These are phyloP conservation scores for Scaptomyza parva DNA, from an alignment of 2,888 invertebrate genomes.

Conservation along the genomic window DNA sequence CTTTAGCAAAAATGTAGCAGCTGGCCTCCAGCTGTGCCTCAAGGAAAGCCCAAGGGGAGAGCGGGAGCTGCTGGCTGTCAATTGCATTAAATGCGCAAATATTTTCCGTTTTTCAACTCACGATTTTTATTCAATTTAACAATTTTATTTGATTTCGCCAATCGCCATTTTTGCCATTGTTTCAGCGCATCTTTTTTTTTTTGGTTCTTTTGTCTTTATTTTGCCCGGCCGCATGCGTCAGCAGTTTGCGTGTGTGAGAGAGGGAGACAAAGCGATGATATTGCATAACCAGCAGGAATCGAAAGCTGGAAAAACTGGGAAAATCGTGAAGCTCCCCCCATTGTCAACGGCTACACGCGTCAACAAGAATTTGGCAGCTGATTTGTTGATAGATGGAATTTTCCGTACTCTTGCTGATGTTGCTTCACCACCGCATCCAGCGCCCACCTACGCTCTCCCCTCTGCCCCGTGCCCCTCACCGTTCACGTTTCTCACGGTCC, in stretches of 20 bases:
- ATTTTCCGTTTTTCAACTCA: constrained; percentile 71
- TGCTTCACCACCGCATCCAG: constrained; percentile 12
- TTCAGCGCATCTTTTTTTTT: constrained; percentile 25
- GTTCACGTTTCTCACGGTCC: constrained; percentile 17
- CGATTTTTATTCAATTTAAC: constrained; percentile 80
- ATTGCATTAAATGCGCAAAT: constrained; percentile 77
- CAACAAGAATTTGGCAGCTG: constrained; percentile 79
- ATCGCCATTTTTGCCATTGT: constrained; percentile 47
- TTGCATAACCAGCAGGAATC: constrained; percentile 66
- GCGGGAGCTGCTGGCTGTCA: constrained; percentile 29
- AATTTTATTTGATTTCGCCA: constrained; percentile 75
- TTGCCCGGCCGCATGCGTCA: constrained; percentile 54
- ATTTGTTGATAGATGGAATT: constrained; percentile 79
- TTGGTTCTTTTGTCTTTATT: constrained; percentile 11
- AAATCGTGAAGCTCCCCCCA: constrained; percentile 26
- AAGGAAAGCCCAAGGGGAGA: not conserved
- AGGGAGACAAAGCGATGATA: constrained; percentile 40
- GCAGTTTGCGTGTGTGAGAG: constrained; percentile 40
- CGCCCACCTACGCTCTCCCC: not conserved
- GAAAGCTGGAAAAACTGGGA: constrained; percentile 19
- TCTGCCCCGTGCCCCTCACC: not conserved
- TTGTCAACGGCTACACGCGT: constrained; percentile 79
- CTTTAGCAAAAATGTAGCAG: constrained; percentile 18
- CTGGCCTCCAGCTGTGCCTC: constrained; percentile 23
- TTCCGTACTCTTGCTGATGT: constrained; percentile 43